These are phyloP conservation scores for Cepaea nemoralis DNA, from an alignment of 1,140 invertebrate genomes.

Conservation along the genomic window DNA sequence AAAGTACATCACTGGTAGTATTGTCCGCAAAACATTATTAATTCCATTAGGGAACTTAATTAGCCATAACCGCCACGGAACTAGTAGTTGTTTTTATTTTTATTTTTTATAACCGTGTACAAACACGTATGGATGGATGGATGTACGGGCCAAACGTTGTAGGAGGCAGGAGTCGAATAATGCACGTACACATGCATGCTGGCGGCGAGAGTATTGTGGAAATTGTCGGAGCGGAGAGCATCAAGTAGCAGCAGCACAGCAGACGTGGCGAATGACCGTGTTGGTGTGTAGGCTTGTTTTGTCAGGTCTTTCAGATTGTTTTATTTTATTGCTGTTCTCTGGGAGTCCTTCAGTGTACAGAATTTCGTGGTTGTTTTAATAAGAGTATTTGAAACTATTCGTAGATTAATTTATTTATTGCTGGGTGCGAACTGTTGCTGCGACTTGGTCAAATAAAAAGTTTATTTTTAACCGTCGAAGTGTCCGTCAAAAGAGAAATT, in stretches of 20 bases:
- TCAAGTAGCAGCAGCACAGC: conserved; percentile 44
- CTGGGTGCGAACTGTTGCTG: not conserved
- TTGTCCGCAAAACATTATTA: too few species aligned
- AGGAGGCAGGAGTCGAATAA: too few species aligned
- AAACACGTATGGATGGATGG: too few species aligned
- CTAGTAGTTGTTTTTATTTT: too few species aligned
- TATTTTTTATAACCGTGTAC: too few species aligned
- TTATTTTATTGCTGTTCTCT: not conserved
- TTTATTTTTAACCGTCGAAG: not conserved
- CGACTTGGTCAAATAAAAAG: too few species aligned
- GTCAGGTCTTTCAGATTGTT: not conserved
- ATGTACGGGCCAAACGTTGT: too few species aligned
- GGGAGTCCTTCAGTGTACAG: not conserved
- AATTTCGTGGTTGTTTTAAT: not conserved
- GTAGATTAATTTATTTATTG: not conserved
- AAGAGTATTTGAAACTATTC: not conserved
- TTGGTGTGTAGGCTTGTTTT: not conserved
- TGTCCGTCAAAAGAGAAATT: too few species aligned
- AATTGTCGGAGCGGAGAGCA: conserved; percentile 39
- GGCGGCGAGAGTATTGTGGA: conserved; percentile 48
- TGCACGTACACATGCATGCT: too few species aligned
- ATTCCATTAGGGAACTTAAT: too few species aligned
- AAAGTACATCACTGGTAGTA: too few species aligned
- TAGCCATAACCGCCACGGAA: too few species aligned
- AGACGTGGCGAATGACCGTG: conserved; percentile 64